These are phyloP conservation scores for Tolmerus cingulatus DNA, from an alignment of 2,888 invertebrate genomes.

Conservation along the genomic window DNA sequence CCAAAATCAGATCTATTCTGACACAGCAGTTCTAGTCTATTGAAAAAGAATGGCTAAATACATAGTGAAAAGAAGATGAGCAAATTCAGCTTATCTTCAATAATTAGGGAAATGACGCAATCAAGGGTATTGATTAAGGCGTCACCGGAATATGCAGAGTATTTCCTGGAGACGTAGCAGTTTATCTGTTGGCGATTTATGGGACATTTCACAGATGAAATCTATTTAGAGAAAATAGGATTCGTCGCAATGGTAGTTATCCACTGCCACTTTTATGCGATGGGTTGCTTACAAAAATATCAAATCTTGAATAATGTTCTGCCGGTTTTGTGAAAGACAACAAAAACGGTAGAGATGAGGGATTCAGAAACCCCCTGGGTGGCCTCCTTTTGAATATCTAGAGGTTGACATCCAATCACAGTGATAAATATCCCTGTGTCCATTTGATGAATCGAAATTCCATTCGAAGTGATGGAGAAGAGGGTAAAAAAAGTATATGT, in stretches of 20 bases:
- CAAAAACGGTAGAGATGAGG: not conserved
- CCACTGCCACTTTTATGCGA: not conserved
- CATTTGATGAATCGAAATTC: conserved; percentile 5
- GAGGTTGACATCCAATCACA: conserved; percentile 28
- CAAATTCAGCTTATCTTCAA: not conserved
- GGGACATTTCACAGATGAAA: not conserved
- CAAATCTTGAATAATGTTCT: conserved; percentile 22
- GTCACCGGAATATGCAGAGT: not conserved
- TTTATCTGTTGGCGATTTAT: not conserved
- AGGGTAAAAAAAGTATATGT: not conserved
- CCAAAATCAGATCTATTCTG: not conserved
- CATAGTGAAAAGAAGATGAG: not conserved
- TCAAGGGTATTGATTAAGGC: not conserved
- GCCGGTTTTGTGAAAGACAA: not conserved
- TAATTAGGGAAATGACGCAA: not conserved
- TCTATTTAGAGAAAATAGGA: not conserved
- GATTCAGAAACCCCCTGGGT: not conserved
- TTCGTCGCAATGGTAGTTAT: not conserved
- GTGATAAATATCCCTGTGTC: conserved; percentile 5
- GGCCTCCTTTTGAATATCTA: not conserved
- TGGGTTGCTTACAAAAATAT: not conserved
- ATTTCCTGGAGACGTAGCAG: not conserved
- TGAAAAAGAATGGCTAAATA: not conserved
- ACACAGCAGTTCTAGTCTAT: not conserved
- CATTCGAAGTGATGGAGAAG: not conserved